phyloP scores from a whole-genome alignment of 2,113 vertebrate species.

The Crotophaga sulcirostris region DNA sequence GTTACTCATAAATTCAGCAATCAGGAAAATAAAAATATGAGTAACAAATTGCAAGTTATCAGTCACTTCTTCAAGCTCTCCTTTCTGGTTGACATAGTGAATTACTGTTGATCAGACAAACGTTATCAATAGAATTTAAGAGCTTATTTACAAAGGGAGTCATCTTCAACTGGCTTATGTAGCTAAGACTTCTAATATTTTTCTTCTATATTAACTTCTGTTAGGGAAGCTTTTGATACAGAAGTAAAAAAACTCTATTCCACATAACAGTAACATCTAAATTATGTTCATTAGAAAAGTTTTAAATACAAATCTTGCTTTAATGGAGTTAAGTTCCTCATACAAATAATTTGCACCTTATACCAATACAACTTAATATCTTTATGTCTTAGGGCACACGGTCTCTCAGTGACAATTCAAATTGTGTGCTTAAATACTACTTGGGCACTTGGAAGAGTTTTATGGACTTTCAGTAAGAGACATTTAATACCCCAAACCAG shows the following conservation, averaged over 20 bases:
- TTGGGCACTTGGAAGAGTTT: not conserved
- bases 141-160: not conserved
- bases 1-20: not conserved
- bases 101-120: not conserved
- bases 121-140: not conserved
- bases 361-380: not conserved
- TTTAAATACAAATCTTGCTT: not conserved
- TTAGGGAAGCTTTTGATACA: not conserved
- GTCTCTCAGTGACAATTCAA: not conserved
- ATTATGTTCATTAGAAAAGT: not conserved
- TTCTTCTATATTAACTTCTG: not conserved
- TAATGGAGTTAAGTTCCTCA: not conserved
- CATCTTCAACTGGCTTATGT: not conserved
- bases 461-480: not conserved
- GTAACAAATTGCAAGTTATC: not conserved
- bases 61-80: not conserved
- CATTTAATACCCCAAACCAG: not conserved
- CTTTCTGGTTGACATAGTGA: not conserved
- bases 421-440: not conserved
- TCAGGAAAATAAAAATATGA: not conserved
- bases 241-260: not conserved
- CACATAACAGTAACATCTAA: not conserved
- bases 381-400: not conserved
- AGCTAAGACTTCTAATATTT: not conserved
- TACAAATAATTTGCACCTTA: not conserved